Evolutionary conservation across 2,888 invertebrate genomes (phyloP), one percentile per base, ranked within the genome.

Genomic region (Agrochola circellaris): DNA sequence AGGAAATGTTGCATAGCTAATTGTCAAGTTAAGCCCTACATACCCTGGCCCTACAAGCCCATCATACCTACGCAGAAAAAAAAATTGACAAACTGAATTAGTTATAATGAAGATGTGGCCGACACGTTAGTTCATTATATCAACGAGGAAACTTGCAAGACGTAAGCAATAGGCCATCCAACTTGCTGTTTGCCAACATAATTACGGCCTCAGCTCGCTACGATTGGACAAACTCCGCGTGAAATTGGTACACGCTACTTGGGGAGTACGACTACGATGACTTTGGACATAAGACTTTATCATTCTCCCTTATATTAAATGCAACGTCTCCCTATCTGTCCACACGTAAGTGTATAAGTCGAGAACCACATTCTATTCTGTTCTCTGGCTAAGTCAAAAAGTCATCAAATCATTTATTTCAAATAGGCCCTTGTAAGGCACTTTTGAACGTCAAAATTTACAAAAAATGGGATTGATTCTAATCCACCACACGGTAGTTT

Each of bases 211-310:
- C 88, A 85, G 87, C 88, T 87, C 87, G 88, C 91, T 91, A 89
- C 91, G 90, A 93, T 93, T 91, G 92, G 90, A 89, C 91, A 91
- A 91, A 91, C 89, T 89, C 89, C 87, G 91, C 91, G 91, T 93
- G 93, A 93, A 94, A 93, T 93, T 93, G 92, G 91, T 92, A 92
- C 92, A 92, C 89, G 91, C 89, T 90, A 92, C 91, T 92, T 91
- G 85, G 84, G 74, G 82, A 82, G 81, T 81, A 73, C 17, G 77
- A 75, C 79, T 61, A 23, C 20, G n/a, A 67, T 65, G 38, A 11
- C 38, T 79, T 13, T 68, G 81, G 45, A 81, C 73, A 56, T 79
- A 7, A 20, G 61, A 72, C 67, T 45, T 73, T 69, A 13, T 20
- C 7, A 26, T 20, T n/a, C 15, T 9, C 9, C 1, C 17, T 23